These are phyloP conservation scores for Idaea biselata DNA, from an alignment of 2,888 invertebrate genomes.

Conservation along the genomic window DNA sequence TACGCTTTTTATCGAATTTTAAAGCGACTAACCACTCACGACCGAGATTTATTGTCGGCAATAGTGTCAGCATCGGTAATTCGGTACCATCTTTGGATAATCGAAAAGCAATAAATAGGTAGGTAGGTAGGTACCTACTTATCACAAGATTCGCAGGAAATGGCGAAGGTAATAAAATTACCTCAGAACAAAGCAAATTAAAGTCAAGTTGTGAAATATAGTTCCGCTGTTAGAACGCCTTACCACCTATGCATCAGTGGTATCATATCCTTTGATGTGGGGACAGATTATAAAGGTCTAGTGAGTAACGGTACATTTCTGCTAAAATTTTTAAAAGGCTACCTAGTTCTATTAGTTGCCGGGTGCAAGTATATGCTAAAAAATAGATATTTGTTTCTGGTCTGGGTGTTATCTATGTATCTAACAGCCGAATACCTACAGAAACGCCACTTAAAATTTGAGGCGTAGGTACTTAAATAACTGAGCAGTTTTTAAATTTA, in stretches of 20 bases:
- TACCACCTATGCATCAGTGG: too few species aligned
- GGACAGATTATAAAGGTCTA: background rate
- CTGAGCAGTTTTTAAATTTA: too few species aligned
- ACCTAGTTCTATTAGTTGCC: too few species aligned
- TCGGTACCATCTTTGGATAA: constrained; percentile 21
- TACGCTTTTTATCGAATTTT: constrained; percentile 20
- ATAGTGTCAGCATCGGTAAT: constrained; percentile 28
- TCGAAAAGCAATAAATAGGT: constrained; percentile 16
- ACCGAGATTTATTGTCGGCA: constrained; percentile 24
- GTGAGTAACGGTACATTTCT: background rate
- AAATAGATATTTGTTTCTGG: too few species aligned
- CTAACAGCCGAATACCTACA: too few species aligned
- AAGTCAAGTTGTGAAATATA: background rate
- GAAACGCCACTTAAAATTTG: too few species aligned
- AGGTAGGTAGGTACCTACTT: constrained; percentile 1
- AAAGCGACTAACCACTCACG: constrained; percentile 21
- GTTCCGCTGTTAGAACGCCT: background rate
- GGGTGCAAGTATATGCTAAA: too few species aligned
- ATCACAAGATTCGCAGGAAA: constrained; percentile 20
- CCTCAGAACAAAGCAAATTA: background rate
- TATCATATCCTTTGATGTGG: background rate
- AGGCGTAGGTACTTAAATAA: too few species aligned
- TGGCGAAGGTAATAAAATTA: background rate
- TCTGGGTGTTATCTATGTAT: too few species aligned
- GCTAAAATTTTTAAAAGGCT: background rate